Evolutionary conservation across 2,888 invertebrate genomes (phyloP).

Genomic region (Gnatocerus cornutus): DNA sequence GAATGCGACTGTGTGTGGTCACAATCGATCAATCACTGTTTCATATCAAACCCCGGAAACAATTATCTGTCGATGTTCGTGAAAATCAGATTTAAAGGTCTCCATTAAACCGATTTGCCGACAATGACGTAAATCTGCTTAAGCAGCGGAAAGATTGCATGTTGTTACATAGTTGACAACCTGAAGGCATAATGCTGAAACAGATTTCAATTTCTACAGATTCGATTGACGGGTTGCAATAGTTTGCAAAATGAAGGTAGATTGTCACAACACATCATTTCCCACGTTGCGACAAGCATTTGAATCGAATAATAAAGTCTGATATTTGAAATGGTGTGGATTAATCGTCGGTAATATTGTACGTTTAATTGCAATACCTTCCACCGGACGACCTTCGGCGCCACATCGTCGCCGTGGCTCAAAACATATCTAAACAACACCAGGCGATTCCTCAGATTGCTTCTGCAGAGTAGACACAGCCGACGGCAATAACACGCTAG

Average conservation of each 20-base stretch:
- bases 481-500: conserved; percentile 16
- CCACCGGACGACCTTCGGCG: conserved; percentile 58
- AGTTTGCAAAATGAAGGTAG: not conserved
- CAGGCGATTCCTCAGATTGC: conserved; percentile 35
- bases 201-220: conserved; percentile 13
- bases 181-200: conserved; percentile 8
- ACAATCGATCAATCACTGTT: no score
- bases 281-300: not conserved
- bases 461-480: conserved; percentile 18
- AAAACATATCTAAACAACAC: conserved; percentile 47
- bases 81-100: conserved; percentile 8
- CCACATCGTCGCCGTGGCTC: conserved; percentile 55
- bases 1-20: no score
- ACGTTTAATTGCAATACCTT: conserved; percentile 26
- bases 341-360: conserved; percentile 2
- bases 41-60: not conserved
- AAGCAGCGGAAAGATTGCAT: conserved; percentile 18
- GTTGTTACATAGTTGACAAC: conserved; percentile 16
- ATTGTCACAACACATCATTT: conserved; percentile 13
- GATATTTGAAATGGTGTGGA: not conserved
- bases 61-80: not conserved
- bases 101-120: conserved; percentile 11
- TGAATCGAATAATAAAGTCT: not conserved
- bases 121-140: conserved; percentile 23
- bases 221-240: conserved; percentile 11